A percentile compares a stretch with the other conserved stretches of the same genome.
Evolutionary conservation across 2,888 invertebrate species (phyloP).

Genomic region (Oxyscelio sp.): DNA sequence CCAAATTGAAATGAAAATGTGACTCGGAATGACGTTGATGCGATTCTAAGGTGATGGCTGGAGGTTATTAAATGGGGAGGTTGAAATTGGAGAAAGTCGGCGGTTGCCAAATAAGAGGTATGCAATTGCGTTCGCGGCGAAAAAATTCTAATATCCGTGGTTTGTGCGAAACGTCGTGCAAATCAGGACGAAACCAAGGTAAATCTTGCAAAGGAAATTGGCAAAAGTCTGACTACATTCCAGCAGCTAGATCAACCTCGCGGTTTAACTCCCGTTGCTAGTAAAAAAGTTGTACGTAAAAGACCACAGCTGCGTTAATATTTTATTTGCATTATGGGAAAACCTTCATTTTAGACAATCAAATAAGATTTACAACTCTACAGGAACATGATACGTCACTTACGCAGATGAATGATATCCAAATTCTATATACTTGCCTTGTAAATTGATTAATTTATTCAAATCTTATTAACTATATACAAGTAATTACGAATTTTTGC

Average conservation of each 20-base stretch:
- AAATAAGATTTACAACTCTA: neutral
- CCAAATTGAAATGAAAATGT: constrained; percentile 6
- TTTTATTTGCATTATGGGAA: neutral
- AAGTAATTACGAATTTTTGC: too few species aligned
- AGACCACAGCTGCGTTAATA: neutral
- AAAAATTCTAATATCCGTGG: constrained; percentile 78
- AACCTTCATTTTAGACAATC: constrained; percentile 2
- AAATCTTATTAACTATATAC: too few species aligned
- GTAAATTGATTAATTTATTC: too few species aligned
- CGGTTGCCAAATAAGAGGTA: constrained; percentile 56
- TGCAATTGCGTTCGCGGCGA: constrained; percentile 70
- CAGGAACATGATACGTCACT: too few species aligned
- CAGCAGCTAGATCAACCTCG: constrained; percentile 22
- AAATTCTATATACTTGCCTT: too few species aligned
- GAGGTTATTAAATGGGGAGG: constrained; percentile 31
- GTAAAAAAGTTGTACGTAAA: constrained; percentile 19
- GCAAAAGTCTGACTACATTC: constrained; percentile 68
- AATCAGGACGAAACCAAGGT: constrained; percentile 49
- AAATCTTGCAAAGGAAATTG: constrained; percentile 74
- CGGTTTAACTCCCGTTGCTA: neutral
- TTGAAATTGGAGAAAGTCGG: constrained; percentile 26
- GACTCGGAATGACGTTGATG: neutral
- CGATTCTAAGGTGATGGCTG: neutral
- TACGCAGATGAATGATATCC: too few species aligned
- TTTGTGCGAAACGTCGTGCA: constrained; percentile 28